Conservation (phyloP, 2,113 vertebrate species). For the Clarias gariepinus region DNA sequence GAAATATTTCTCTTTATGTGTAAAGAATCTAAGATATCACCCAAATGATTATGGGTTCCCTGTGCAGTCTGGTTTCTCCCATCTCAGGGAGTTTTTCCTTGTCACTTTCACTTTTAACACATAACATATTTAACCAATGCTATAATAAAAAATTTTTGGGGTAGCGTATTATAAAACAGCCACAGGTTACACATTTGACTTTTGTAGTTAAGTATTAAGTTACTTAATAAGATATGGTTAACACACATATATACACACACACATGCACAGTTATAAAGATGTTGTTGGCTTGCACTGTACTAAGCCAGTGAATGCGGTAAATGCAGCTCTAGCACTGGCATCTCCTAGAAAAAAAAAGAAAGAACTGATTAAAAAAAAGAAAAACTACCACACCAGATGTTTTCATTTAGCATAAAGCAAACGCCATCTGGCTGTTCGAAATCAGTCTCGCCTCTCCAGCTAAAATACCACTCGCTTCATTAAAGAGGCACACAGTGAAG, state of each 20-base stretch:
- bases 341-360: background rate
- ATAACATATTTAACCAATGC: too few species aligned
- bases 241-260: background rate
- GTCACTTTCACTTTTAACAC: too few species aligned
- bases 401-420: conserved; percentile 55
- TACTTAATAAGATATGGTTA: background rate
- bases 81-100: too few species aligned
- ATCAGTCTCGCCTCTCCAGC: conserved; percentile 47
- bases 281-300: background rate
- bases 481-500: conserved; percentile 57
- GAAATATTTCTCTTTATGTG: too few species aligned
- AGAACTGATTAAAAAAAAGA: background rate
- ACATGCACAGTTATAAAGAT: too few species aligned
- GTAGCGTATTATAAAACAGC: background rate
- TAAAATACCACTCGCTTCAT: conserved; percentile 64
- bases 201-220: background rate
- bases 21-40: too few species aligned
- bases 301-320: background rate
- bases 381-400: conserved; percentile 58
- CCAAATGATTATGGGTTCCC: too few species aligned
- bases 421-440: conserved; percentile 56
- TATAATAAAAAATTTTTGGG: too few species aligned
- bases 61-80: too few species aligned
- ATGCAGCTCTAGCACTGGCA: background rate
- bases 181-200: background rate